phyloP scores from a whole-genome alignment of 1,140 invertebrate species.

The Drosophila dunni region DNA sequence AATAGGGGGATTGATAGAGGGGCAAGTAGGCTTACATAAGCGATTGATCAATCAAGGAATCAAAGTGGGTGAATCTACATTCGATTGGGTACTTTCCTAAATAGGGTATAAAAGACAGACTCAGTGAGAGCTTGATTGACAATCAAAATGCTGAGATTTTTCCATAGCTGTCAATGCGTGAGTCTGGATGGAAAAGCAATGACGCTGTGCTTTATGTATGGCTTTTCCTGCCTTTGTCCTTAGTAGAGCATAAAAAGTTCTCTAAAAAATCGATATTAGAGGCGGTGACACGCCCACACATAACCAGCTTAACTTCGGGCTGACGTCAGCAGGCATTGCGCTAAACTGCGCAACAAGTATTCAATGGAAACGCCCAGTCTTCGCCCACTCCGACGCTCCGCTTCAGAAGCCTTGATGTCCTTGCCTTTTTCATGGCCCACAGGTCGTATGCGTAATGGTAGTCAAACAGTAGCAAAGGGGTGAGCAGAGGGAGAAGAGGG shows the following conservation, averaged over 20 bases:
- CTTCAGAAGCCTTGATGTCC: neutral
- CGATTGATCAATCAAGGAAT: too few relatives aligned
- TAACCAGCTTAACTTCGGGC: constrained; percentile 40
- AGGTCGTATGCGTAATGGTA: constrained; percentile 38
- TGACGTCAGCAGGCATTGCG: constrained; percentile 55
- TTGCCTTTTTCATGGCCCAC: constrained; percentile 11
- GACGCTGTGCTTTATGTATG: neutral
- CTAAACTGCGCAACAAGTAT: constrained; percentile 62
- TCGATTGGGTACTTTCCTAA: too few relatives aligned
- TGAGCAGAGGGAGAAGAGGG: neutral
- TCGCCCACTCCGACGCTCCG: neutral
- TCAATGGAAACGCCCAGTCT: constrained; percentile 8
- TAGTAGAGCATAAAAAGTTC: neutral
- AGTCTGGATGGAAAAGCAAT: neutral
- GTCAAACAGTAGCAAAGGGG: neutral
- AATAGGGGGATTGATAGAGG: too few relatives aligned
- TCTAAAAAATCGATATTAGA: constrained; percentile 66
- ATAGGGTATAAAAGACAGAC: too few relatives aligned
- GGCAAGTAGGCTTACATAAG: too few relatives aligned
- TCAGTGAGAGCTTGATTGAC: too few relatives aligned
- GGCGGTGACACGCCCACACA: constrained; percentile 30
- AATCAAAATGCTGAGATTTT: too few relatives aligned
- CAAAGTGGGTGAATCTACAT: too few relatives aligned
- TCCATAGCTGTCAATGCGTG: too few relatives aligned
- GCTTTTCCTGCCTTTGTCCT: neutral